A percentile compares a stretch with the other conserved stretches of the same genome.
Conservation (phyloP, 2,888 invertebrate genomes). For the Pelosia muscerda region DNA sequence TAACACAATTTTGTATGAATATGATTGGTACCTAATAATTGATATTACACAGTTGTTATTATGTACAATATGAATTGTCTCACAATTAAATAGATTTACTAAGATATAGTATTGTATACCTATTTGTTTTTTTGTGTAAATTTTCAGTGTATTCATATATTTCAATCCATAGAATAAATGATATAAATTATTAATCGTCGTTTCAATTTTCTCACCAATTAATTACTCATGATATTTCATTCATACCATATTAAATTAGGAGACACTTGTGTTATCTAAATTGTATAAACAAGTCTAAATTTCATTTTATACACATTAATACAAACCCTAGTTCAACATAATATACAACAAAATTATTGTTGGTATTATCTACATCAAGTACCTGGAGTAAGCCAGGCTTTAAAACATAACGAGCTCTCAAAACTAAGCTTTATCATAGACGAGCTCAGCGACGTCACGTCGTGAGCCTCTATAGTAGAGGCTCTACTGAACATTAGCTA, state of each 20-base stretch:
- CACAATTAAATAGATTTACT: background rate
- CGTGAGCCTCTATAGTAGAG: background rate
- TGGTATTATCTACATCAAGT: constrained; percentile 1
- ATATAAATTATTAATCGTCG: background rate
- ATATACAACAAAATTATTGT: background rate
- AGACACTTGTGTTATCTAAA: background rate
- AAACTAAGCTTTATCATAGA: constrained; percentile 13
- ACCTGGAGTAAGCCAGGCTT: constrained; percentile 6
- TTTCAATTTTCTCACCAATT: background rate
- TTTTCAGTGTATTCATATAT: background rate
- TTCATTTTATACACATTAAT: background rate
- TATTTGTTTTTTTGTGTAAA: background rate
- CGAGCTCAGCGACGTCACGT: constrained; percentile 10
- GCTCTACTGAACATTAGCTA: constrained; percentile 8
- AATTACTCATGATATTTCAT: background rate
- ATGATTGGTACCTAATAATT: background rate
- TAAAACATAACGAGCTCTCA: constrained; percentile 17
- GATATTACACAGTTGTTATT: background rate
- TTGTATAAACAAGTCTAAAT: background rate
- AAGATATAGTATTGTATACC: background rate
- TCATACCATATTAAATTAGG: background rate
- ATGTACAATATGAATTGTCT: background rate
- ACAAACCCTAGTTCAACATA: background rate
- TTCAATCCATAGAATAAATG: background rate
- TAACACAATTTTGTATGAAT: too few relatives aligned